A percentile compares a stretch with the other conserved stretches of the same genome.
phyloP scores from a whole-genome alignment of 2,797 vertebrate species.

The Acropternis orthonyx region DNA sequence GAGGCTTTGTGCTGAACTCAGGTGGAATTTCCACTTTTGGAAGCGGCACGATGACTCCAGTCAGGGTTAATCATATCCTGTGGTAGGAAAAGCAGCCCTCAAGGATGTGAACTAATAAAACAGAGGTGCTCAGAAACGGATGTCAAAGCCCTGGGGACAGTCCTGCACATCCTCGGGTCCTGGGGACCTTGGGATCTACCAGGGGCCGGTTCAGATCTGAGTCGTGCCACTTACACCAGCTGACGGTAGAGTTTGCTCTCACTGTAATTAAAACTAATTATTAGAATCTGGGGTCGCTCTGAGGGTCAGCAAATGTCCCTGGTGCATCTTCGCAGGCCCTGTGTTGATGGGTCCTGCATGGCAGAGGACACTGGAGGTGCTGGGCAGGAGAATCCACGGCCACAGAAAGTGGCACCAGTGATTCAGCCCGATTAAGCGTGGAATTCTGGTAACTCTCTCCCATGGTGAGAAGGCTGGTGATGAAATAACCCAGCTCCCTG shows the following conservation, averaged over 20 bases:
- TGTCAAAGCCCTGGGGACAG: neutral
- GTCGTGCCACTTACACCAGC: neutral
- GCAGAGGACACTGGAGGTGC: neutral
- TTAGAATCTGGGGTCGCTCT: neutral
- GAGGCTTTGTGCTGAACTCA: neutral
- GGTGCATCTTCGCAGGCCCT: neutral
- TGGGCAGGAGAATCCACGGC: neutral
- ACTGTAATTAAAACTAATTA: neutral
- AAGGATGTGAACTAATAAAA: neutral
- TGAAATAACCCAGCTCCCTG: neutral
- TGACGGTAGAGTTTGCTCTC: neutral
- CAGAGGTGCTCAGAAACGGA: neutral
- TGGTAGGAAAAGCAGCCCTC: neutral
- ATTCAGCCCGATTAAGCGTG: neutral
- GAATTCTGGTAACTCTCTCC: neutral
- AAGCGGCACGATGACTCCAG: neutral
- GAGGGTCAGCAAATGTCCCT: neutral
- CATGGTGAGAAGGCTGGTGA: neutral
- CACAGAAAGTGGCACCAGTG: fast-evolving
- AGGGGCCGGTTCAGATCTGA: neutral
- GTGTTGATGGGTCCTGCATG: fast-evolving
- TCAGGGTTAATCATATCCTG: constrained; percentile 43
- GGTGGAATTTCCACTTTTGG: neutral
- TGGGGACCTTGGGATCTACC: neutral
- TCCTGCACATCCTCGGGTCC: neutral